Base-by-base conservation (phyloP, 2,113 vertebrate genomes). In the Albula glossodonta region DNA sequence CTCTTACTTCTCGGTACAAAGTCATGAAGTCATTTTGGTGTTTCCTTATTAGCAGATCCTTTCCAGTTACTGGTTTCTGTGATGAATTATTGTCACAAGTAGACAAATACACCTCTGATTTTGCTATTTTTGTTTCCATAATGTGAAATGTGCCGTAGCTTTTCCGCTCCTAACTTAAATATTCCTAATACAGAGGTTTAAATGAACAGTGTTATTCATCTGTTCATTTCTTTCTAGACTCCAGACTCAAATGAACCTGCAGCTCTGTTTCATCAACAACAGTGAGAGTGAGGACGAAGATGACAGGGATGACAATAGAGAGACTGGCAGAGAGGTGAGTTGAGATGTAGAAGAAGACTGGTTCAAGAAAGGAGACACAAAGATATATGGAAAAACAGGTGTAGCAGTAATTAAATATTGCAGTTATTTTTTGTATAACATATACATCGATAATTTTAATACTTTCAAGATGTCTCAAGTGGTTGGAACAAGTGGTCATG, bases 241-340 rank as follows among this genome's bases (percentile, higher is more conserved):
- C 50, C 94, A 94, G 89, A 95, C 92, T 0, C 94, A 93, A 88
- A 95, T 93, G 93, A 95, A 95, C 60, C 93, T 95, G 2, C 94
- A 94, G 89, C 93, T 95, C 22, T 95, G 95, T 89, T 95, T 95
- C 91, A 95, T 95, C 90, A 95, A 95, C 90, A 91, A 95, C 91
- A 95, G 94, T 81, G 93, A 94, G 77, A 95, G 95, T 81, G 95
- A 95, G 52, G 93, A 93, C 0, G 94, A 95, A n/a, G 91, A 92
- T 22, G 92, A 91, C 13, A 88, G 90, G 8, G 91, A 92, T 22
- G 92, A 91, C 13, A 88, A 91, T 22, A 5, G 86, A 25, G 85
- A 86, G 12, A 80, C 88, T 0, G 66, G 15, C 22, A 83, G 87
- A 25, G 86, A 86, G 86, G 91, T 89, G 4, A 66, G 80, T 25